Evolutionary conservation across 2,888 invertebrate species (phyloP).

Genomic region (Lasioglossum villosulum): DNA sequence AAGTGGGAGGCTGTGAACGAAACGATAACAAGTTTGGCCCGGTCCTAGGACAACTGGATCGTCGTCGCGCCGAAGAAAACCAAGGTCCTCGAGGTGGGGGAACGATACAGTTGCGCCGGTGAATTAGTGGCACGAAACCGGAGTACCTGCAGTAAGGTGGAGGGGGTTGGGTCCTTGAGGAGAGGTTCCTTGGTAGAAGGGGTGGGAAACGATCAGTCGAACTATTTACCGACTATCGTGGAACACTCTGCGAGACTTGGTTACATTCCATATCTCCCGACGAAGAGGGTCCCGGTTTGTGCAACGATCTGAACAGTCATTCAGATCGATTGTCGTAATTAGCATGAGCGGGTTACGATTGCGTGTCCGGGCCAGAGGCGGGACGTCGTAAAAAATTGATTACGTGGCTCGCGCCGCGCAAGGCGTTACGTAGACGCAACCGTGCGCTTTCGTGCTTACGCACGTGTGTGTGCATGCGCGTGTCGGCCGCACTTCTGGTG

Average conservation of each 20-base stretch:
- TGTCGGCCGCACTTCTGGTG: slow-evolving; percentile 54
- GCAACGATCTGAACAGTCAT: background rate
- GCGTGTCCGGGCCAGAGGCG: background rate
- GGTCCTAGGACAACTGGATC: slow-evolving; percentile 73
- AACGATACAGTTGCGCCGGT: slow-evolving; percentile 75
- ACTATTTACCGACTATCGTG: background rate
- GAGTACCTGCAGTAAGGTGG: slow-evolving; percentile 65
- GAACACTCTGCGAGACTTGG: background rate
- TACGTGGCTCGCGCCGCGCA: background rate
- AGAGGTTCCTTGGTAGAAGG: slow-evolving; percentile 47
- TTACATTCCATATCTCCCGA: background rate
- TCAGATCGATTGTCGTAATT: slow-evolving; percentile 15
- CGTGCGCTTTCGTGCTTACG: slow-evolving; percentile 46
- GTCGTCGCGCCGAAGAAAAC: slow-evolving; percentile 48
- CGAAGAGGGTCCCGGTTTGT: background rate
- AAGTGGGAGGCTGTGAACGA: slow-evolving; percentile 23
- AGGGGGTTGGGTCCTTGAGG: slow-evolving; percentile 50
- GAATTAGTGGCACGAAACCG: slow-evolving; percentile 74
- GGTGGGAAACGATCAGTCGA: background rate
- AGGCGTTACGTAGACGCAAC: slow-evolving; percentile 52
- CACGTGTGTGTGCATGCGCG: slow-evolving; percentile 34
- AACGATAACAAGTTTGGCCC: slow-evolving; percentile 54
- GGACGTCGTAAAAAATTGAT: background rate
- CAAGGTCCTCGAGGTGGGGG: slow-evolving; percentile 51
- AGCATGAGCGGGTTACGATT: slow-evolving; percentile 18